phyloP scores from a whole-genome alignment of 2,797 vertebrate species.

The Argya squamiceps region DNA sequence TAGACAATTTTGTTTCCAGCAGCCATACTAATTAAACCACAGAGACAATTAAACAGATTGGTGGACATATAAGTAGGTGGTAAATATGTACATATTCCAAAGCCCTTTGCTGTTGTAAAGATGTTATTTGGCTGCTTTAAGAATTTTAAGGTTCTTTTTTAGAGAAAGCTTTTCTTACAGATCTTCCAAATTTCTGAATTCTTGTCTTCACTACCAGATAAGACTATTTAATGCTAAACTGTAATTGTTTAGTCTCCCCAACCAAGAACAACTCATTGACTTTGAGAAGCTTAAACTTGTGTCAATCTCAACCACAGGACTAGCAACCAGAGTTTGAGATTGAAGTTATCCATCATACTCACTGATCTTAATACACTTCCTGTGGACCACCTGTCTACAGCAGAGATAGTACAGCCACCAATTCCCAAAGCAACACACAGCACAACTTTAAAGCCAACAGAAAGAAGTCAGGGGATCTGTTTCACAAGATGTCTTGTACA shows the following conservation, averaged over 20 bases:
- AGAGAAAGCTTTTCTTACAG: neutral
- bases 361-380: neutral
- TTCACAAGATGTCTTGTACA: neutral
- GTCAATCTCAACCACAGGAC: neutral
- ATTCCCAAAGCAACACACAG: neutral
- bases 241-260: neutral
- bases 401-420: neutral
- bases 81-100: neutral
- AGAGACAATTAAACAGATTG: neutral
- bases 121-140: neutral
- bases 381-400: neutral
- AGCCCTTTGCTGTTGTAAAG: neutral
- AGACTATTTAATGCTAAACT: neutral
- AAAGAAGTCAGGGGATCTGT: neutral
- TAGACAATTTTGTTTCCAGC: neutral
- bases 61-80: neutral
- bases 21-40: neutral
- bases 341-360: neutral
- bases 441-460: neutral
- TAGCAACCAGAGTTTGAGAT: neutral
- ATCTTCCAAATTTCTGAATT: neutral
- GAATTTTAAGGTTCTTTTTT: neutral
- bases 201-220: accelerated
- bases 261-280: neutral
- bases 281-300: neutral